phyloP scores from a whole-genome alignment of 2,797 vertebrate species.

The Propithecus perrieri region DNA sequence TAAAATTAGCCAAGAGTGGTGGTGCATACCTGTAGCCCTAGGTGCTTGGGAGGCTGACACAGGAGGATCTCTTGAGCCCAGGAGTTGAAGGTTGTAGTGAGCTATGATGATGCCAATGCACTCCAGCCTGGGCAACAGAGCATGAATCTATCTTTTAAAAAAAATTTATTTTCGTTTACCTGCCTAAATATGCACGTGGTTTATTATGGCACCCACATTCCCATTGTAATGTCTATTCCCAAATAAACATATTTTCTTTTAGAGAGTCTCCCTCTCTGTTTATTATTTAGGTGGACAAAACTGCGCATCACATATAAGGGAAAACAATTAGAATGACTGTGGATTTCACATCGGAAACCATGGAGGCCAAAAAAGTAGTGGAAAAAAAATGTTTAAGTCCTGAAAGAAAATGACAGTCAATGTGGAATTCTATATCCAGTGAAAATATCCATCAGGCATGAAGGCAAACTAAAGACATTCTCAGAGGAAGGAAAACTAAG shows the following conservation, averaged over 20 bases:
- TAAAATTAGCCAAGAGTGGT: background rate
- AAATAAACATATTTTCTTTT: background rate
- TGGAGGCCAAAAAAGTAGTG: background rate
- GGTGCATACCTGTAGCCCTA: background rate
- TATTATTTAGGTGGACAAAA: background rate
- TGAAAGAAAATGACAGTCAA: background rate
- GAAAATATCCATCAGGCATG: background rate
- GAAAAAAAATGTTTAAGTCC: background rate
- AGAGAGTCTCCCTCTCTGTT: background rate
- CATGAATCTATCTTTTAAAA: background rate
- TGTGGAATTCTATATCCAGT: background rate
- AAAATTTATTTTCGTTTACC: background rate
- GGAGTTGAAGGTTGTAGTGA: background rate
- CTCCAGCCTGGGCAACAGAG: background rate
- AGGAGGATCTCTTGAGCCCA: background rate
- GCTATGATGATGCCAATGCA: background rate
- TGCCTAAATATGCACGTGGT: background rate
- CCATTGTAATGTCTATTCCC: background rate
- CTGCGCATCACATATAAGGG: background rate
- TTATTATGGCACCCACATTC: background rate
- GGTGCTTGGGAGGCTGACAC: background rate
- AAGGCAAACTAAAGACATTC: background rate
- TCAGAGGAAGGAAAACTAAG: background rate
- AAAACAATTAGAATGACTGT: background rate
- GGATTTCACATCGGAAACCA: background rate